Base-by-base conservation (phyloP, 2,113 vertebrate genomes). In the Herpailurus yagouaroundi region DNA sequence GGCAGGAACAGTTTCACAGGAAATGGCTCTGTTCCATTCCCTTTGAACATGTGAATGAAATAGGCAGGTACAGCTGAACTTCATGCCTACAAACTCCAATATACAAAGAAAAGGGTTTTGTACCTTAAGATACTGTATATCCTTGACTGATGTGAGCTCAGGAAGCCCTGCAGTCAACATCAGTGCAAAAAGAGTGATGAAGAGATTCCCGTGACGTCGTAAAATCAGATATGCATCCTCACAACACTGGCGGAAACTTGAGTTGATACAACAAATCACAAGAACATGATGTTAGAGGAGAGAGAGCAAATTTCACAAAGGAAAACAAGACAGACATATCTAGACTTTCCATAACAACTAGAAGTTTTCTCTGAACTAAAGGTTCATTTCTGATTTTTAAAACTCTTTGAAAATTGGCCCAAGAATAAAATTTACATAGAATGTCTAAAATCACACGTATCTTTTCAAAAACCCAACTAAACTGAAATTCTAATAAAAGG, bases 51-150 rank as follows among this genome's bases (percentile, higher is more conserved):
- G 0, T 93, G 69, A 94, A 88, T 76, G 5, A 85, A 88, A 50
- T 0, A 64, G 57, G 23, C 25, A 94, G 41, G 31, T n/a, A 87
- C 2, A 66, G n/a, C 11, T 71, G 33, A 94, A 66, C 64, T 85
- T 50, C n/a, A 45, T 6, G 45, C 5, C 73, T 68, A 86, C 19
- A 18, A 79, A 55, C 31, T 73, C 77, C 57, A 87, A 71, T 19
- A 41, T 9, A 76, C 4, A 92, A 31, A 25, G 41, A 36, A 73
- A 85, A 36, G 25, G 63, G 21, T 11, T 15, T 93, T 41, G 91
- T 99, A 99, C 99, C 99, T 99, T 99, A 98, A 99, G 99, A 99
- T 99, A 99, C 98, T 99, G 99, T 98, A 99, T 99, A 97, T 99
- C 99, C 98, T 99, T 99, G 97, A 99, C 99, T 15, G 99, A 99